Evolutionary conservation across 2,113 vertebrate species (phyloP).

Genomic region (Carettochelys insculpta): DNA sequence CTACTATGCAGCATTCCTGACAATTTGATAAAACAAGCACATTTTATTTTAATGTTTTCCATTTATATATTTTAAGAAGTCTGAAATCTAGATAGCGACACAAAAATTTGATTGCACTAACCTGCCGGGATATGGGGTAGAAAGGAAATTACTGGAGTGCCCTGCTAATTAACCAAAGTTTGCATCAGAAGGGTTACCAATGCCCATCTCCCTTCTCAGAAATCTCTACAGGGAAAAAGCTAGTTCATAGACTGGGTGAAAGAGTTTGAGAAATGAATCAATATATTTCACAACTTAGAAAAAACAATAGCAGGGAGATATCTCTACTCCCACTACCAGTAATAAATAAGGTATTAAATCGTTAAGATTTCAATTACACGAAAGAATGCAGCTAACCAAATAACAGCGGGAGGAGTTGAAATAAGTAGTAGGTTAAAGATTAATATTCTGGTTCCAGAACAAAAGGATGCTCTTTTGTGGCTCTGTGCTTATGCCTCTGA

Average conservation of each 20-base stretch:
- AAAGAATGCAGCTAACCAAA: conserved; percentile 66
- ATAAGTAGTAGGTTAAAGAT: conserved; percentile 82
- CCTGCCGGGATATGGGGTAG: not conserved
- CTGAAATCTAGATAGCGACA: not conserved
- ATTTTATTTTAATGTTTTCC: conserved; percentile 5
- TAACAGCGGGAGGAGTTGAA: conserved; percentile 59
- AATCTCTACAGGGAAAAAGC: not conserved
- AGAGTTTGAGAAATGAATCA: conserved; percentile 35
- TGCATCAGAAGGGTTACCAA: not conserved
- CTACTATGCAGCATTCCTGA: not conserved
- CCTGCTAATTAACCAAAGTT: conserved; percentile 11
- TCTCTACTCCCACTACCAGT: not conserved
- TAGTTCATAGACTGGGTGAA: not conserved
- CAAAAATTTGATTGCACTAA: not conserved
- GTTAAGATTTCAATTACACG: conserved; percentile 76
- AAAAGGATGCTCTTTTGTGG: conserved; percentile 86
- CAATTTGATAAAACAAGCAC: not conserved
- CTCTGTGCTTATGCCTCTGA: conserved; percentile 81
- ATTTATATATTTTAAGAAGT: not conserved
- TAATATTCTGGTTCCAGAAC: conserved; percentile 81
- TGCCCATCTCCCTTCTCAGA: not conserved
- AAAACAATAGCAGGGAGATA: conserved; percentile 52
- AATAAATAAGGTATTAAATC: conserved; percentile 73
- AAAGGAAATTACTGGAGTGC: not conserved
- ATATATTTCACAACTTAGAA: conserved; percentile 44